A percentile compares a stretch with the other conserved stretches of the same genome.
These are phyloP conservation scores for Chrysomela aeneicollis DNA, from an alignment of 2,888 invertebrate genomes.

Conservation along the genomic window DNA sequence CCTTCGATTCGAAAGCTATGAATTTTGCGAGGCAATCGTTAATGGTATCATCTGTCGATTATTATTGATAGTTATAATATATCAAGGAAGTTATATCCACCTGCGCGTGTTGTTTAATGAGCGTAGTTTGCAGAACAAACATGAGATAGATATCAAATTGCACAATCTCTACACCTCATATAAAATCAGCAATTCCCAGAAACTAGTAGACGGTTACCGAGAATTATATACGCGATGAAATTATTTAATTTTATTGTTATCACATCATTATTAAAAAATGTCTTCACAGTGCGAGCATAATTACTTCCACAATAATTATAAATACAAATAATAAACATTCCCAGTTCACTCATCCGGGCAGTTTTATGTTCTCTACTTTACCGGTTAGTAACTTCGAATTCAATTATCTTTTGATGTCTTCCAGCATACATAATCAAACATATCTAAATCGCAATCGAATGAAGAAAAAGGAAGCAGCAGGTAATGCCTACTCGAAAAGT, in stretches of 20 bases:
- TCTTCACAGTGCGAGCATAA: background rate
- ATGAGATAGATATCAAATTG: too few species aligned
- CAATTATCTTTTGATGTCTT: background rate
- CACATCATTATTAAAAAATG: background rate
- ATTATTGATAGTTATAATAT: background rate
- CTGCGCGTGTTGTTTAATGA: background rate
- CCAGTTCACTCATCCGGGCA: slow-evolving; percentile 3
- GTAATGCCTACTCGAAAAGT: too few species aligned
- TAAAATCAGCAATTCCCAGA: background rate
- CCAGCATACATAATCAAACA: background rate
- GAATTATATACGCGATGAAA: slow-evolving; percentile 11
- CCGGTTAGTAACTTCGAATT: slow-evolving; percentile 5
- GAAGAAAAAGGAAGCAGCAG: too few species aligned
- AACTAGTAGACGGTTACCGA: slow-evolving; percentile 13
- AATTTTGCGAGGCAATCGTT: background rate
- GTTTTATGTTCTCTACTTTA: slow-evolving; percentile 10
- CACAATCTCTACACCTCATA: too few species aligned
- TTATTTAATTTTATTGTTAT: background rate
- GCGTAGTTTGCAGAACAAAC: too few species aligned
- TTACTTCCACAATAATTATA: slow-evolving; percentile 1
- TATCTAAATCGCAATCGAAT: background rate
- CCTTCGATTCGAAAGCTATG: background rate
- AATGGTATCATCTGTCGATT: background rate
- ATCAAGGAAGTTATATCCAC: background rate
- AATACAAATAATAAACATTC: slow-evolving; percentile 13